Conservation (phyloP, 2,888 invertebrate species). For the Meiosimyza platycephala region DNA sequence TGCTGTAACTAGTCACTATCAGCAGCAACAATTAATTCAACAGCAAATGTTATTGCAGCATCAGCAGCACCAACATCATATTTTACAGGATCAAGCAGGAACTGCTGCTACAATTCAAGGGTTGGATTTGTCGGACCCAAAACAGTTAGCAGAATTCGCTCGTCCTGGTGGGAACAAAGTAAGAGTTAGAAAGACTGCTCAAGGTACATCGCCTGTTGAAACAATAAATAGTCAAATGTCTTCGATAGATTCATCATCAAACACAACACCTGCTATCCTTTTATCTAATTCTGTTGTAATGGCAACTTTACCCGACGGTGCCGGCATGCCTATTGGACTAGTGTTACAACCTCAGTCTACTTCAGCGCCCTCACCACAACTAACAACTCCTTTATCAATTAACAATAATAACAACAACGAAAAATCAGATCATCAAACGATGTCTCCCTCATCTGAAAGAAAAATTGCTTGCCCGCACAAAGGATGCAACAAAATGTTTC, state of each 20-base stretch:
- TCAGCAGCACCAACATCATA: slow-evolving; percentile 44
- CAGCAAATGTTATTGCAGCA: slow-evolving; percentile 45
- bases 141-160: slow-evolving; percentile 93
- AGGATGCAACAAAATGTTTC: slow-evolving; percentile 96
- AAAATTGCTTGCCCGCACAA: slow-evolving; percentile 89
- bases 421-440: slow-evolving; percentile 38
- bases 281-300: slow-evolving; percentile 25
- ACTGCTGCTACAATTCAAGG: slow-evolving; percentile 71
- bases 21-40: slow-evolving; percentile 48
- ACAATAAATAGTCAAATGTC: neutral
- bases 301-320: slow-evolving; percentile 20
- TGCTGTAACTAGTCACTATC: slow-evolving; percentile 30
- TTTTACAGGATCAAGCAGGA: slow-evolving; percentile 43
- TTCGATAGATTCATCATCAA: slow-evolving; percentile 5
- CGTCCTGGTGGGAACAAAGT: slow-evolving; percentile 78
- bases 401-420: slow-evolving; percentile 31
- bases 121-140: slow-evolving; percentile 90
- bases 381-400: slow-evolving; percentile 26
- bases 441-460: slow-evolving; percentile 45
- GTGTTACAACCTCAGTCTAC: slow-evolving; percentile 37
- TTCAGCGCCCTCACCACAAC: slow-evolving; percentile 25
- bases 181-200: slow-evolving; percentile 47
- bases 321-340: slow-evolving; percentile 38
- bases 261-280: slow-evolving; percentile 12
- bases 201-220: slow-evolving; percentile 8